Conservation (phyloP, 1,140 invertebrate species). For the Zaprionus capensis region DNA sequence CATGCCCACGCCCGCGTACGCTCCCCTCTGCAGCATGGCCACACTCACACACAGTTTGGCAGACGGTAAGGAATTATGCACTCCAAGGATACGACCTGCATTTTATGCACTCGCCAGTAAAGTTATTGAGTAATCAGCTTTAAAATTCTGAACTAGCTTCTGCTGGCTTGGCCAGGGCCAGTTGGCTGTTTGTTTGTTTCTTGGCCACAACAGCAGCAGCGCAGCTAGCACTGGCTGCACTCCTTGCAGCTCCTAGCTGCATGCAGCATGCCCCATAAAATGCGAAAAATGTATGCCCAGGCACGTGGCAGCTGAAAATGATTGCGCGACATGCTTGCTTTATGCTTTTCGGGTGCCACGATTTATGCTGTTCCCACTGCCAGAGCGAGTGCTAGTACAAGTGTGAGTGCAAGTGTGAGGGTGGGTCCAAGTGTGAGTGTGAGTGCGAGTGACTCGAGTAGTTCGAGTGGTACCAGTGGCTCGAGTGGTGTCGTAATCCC, state of each 20-base stretch:
- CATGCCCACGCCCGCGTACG: background rate
- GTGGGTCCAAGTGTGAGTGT: background rate
- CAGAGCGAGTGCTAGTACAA: background rate
- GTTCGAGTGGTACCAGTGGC: constrained; percentile 12
- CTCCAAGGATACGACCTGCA: constrained; percentile 69
- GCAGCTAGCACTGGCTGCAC: constrained; percentile 15
- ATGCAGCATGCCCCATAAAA: constrained; percentile 62
- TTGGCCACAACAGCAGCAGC: constrained; percentile 39
- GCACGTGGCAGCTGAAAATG: constrained; percentile 83
- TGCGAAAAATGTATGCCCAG: constrained; percentile 77
- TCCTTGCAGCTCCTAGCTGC: constrained; percentile 17
- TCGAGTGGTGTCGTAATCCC: constrained; percentile 1
- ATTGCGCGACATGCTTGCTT: constrained; percentile 82
- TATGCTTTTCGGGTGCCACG: constrained; percentile 75
- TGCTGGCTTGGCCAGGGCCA: constrained; percentile 24
- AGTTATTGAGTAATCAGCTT: constrained; percentile 83
- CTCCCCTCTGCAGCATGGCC: background rate
- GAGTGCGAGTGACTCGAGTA: constrained; percentile 8
- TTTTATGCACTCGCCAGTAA: constrained; percentile 76
- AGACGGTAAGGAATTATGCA: constrained; percentile 64
- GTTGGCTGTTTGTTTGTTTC: constrained; percentile 59
- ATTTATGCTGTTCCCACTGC: constrained; percentile 59
- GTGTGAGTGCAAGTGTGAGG: constrained; percentile 4
- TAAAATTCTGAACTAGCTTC: constrained; percentile 62
- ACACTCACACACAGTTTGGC: constrained; percentile 18